These are phyloP conservation scores for Malaclemys terrapin DNA, from an alignment of 2,113 vertebrate genomes.

Conservation along the genomic window DNA sequence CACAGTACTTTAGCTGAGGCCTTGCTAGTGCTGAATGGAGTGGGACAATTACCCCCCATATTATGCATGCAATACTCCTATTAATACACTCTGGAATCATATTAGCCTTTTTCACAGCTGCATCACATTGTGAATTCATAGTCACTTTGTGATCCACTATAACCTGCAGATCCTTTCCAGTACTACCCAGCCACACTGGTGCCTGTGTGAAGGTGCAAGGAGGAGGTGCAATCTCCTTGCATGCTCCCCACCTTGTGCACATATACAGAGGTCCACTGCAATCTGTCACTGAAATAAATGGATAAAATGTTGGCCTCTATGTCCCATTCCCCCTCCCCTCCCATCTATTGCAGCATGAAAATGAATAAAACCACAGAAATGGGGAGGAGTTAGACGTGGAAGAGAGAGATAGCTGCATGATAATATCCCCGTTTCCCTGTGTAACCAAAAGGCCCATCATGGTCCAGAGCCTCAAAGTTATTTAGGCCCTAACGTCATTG, in stretches of 20 bases:
- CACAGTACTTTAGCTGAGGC: neutral
- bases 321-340: neutral
- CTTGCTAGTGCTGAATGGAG: neutral
- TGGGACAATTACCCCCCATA: neutral
- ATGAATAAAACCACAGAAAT: neutral
- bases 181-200: neutral
- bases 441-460: neutral
- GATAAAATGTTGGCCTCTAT: neutral
- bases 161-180: neutral
- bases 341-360: neutral
- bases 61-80: neutral
- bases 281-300: neutral
- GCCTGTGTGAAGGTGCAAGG: neutral
- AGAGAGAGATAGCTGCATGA: neutral
- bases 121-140: neutral
- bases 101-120: neutral
- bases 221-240: neutral
- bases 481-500: neutral
- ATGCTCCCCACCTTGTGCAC: neutral
- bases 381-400: neutral
- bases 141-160: neutral
- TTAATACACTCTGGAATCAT: neutral
- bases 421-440: neutral
- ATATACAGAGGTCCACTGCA: neutral
- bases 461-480: neutral